Percentiles rank a stretch among this genome's conserved stretches.
phyloP scores from a whole-genome alignment of 2,797 vertebrate genomes.

The Eupleurogrammus muticus region DNA sequence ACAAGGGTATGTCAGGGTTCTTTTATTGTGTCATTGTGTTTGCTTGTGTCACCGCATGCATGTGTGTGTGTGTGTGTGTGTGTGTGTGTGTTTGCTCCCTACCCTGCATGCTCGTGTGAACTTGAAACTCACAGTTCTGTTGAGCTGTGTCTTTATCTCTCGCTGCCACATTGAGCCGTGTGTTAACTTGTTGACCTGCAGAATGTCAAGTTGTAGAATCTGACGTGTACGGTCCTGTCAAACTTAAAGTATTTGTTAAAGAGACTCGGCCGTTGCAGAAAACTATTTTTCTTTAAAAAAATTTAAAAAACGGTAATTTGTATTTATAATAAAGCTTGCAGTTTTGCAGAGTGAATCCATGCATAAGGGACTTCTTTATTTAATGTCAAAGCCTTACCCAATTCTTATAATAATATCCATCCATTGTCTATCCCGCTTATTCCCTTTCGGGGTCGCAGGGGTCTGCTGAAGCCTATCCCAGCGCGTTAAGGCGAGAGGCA shows the following conservation, averaged over 20 bases:
- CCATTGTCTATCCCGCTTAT: too few relatives aligned
- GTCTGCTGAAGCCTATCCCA: too few relatives aligned
- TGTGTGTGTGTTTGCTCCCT: background rate
- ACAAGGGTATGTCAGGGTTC: conserved; percentile 12
- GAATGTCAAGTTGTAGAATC: background rate
- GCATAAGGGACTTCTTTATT: too few relatives aligned
- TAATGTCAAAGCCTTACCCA: too few relatives aligned
- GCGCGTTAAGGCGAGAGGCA: too few relatives aligned
- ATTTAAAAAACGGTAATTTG: background rate
- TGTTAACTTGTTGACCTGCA: conserved; percentile 8
- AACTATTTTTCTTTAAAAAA: background rate
- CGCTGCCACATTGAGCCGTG: background rate
- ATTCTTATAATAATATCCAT: too few relatives aligned
- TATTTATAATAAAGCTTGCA: background rate
- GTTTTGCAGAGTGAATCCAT: too few relatives aligned
- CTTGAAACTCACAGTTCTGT: background rate
- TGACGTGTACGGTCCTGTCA: background rate
- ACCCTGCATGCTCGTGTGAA: conserved; percentile 6
- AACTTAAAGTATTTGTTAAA: background rate
- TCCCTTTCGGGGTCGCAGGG: too few relatives aligned
- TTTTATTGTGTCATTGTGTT: background rate
- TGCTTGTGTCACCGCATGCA: background rate
- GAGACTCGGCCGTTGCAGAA: background rate
- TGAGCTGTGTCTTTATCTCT: conserved; percentile 34
- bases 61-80: background rate